Conservation (phyloP, 2,113 vertebrate species). For the Misgurnus mizolepis region DNA sequence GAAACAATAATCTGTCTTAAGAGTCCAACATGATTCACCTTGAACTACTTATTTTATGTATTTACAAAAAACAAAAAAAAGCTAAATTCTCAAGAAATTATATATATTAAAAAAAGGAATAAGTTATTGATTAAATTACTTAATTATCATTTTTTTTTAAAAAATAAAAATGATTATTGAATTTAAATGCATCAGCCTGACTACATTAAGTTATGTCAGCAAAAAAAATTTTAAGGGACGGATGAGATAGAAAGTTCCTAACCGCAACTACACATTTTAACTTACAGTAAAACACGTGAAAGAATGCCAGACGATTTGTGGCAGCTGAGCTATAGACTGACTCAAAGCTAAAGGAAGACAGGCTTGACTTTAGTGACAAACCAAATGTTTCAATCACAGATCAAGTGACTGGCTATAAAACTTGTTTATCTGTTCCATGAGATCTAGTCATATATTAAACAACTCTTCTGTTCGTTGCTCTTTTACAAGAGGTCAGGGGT, state of each 20-base stretch:
- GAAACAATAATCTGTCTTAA: too few relatives aligned
- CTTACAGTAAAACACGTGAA: not conserved
- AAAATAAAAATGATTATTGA: too few relatives aligned
- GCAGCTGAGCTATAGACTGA: not conserved
- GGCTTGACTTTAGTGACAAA: constrained; percentile 62
- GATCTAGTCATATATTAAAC: constrained; percentile 87
- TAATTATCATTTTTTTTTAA: too few relatives aligned
- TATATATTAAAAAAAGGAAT: too few relatives aligned
- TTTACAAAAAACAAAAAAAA: too few relatives aligned
- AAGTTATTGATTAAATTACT: too few relatives aligned
- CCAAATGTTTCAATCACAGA: constrained; percentile 77
- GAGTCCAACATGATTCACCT: too few relatives aligned
- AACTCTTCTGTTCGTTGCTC: constrained; percentile 79
- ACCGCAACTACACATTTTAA: not conserved
- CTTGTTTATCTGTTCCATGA: constrained; percentile 86
- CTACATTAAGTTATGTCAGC: not conserved
- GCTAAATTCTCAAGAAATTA: too few relatives aligned
- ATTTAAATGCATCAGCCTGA: not conserved
- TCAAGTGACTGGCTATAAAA: constrained; percentile 80
- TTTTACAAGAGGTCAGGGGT: constrained; percentile 74
- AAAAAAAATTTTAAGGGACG: not conserved
- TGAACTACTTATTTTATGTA: too few relatives aligned
- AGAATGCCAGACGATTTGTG: not conserved
- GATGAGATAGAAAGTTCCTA: not conserved
- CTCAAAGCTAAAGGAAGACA: not conserved